Evolutionary conservation across 2,797 vertebrate genomes (phyloP), one percentile per base, ranked within the genome.

Genomic region (Phoebastria nigripes): DNA sequence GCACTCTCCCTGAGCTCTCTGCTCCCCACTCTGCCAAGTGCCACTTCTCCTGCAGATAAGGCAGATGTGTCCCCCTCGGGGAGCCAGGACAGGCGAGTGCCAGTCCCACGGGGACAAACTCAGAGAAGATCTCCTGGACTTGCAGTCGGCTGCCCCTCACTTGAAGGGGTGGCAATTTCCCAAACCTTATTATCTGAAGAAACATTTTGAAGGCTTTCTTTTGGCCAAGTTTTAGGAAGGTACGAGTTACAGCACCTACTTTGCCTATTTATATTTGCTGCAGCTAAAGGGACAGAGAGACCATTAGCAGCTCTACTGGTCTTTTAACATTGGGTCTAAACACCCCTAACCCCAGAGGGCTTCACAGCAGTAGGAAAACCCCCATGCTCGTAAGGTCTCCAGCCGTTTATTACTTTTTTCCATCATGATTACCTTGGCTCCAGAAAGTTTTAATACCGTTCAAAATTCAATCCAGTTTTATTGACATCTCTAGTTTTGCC

Each of bases 361-460:
- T 83, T 94, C 85, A 55, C 79, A 88, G 82, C 73, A 70, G 85
- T 9, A 90, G 77, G 85, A 84, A 79, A 91, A 85, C 26, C 69
- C 71, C 65, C 65, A n/a, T 1, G 0, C 56, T 82, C 71, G 11
- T 95, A 95, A 96, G 96, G 80, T 78, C 89, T 97, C 88, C 85
- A 96, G 79, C 92, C 33, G 25, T 97, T 97, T 97, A 97, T 98
- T 97, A 96, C 94, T 96, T 93, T 97, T 97, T 96, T 80, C 96
- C 86, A 87, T 95, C 94, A 54, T 94, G 95, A 97, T 98, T 98
- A 97, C 94, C 79, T 77, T 85, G 96, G 95, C 94, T 96, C 90
- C 90, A 96, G 97, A 95, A 98, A 97, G 96, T 97, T 98, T 97
- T 97, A 97, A 97, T 97, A 97, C 93, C n/a, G 3, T 94, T 97